Evolutionary conservation across 2,113 vertebrate genomes (phyloP), one percentile per base, ranked within the genome.

Genomic region (Oophaga pumilio): DNA sequence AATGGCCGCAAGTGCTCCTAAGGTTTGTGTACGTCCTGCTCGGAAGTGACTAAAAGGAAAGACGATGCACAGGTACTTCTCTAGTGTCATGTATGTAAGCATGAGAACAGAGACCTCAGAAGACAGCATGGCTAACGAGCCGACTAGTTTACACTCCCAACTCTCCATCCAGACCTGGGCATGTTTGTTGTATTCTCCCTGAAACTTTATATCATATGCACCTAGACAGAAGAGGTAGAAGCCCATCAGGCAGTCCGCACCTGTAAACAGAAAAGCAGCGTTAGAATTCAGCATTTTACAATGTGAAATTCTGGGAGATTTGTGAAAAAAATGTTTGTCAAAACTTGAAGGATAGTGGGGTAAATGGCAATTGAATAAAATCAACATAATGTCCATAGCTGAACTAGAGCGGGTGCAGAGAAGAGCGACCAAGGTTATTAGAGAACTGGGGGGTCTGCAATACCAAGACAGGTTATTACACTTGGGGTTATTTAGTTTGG

Each of bases 141-240:
- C 94, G 69, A 91, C 91, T 85, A 94, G 90, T 92, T 94, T 94
- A 88, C 94, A 94, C 69, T 89, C 91, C 43, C 90, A 85, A 64
- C 94, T 94, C 68, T 92, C 91, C 93, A 93, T 95, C 93, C 94
- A 94, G 59, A 88, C 82, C 84, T 92, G 92, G 13, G 93, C 91
- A 0, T 94, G 93, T 43, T 93, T 90, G 85, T 94, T 94, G 89
- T 94, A 94, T 50, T 94, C 90, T 0, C 94, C 93, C 0, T 91
- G 90, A 81, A 90, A 94, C 53, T 92, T 92, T 62, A 93, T 91
- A 80, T 94, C 93, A 1, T 93, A 95, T 43, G 93, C 92, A 0
- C 94, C 94, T 0, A 94, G 92, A 66, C 93, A 79, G 13, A 95
- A 92, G 53, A 94, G 93, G 73, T 94, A 94, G 59, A 94, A 90